A percentile compares a stretch with the other conserved stretches of the same genome.
Evolutionary conservation across 2,888 invertebrate species (phyloP).

Genomic region (Labia minor): DNA sequence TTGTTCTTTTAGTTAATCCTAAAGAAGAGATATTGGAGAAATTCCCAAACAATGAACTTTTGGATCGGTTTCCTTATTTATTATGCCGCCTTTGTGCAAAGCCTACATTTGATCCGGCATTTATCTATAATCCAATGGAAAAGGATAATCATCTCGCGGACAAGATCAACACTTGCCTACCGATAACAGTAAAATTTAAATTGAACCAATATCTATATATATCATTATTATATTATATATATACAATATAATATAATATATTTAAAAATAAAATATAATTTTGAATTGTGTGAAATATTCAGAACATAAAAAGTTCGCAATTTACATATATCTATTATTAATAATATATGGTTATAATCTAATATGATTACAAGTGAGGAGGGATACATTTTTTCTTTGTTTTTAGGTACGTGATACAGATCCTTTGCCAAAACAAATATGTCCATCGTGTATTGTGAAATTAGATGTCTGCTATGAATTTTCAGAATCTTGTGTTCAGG

Average conservation of each 20-base stretch:
- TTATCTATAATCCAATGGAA: conserved; percentile 22
- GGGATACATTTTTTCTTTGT: no score
- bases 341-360: no score
- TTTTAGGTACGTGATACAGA: conserved; percentile 24
- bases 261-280: no score
- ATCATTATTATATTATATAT: no score
- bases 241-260: no score
- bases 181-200: conserved; percentile 24
- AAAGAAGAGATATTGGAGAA: not conserved
- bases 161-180: conserved; percentile 25
- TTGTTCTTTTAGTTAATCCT: not conserved
- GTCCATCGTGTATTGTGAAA: conserved; percentile 23
- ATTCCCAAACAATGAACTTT: not conserved
- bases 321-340: no score
- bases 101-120: conserved; percentile 16
- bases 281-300: no score
- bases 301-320: no score
- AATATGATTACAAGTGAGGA: no score
- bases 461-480: conserved; percentile 25
- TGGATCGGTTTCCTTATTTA: not conserved
- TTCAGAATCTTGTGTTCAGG: conserved; percentile 23
- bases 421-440: conserved; percentile 25
- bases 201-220: no score
- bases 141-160: conserved; percentile 22
- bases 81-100: conserved; percentile 25